Conservation (phyloP, 2,113 vertebrate genomes). For the Microcebus jonahi region DNA sequence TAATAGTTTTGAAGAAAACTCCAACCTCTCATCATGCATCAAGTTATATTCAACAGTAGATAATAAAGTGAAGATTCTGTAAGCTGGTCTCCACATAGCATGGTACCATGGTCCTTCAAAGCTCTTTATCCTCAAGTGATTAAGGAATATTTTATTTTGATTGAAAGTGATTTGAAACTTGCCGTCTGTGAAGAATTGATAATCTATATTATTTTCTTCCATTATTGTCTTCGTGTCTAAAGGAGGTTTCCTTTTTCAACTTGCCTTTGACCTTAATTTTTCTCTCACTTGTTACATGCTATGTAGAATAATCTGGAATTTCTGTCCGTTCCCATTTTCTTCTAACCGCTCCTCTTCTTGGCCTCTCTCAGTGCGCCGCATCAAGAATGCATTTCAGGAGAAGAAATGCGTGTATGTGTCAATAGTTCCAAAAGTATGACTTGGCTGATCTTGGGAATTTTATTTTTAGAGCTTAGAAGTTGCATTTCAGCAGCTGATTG, state of each 20-base stretch:
- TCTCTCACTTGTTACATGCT: neutral
- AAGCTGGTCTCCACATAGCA: neutral
- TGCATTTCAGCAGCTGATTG: constrained; percentile 33
- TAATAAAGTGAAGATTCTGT: neutral
- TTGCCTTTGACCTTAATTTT: neutral
- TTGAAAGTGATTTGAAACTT: constrained; percentile 24
- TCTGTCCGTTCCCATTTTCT: neutral
- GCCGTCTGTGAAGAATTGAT: neutral
- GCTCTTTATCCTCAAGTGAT: neutral
- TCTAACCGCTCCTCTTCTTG: neutral
- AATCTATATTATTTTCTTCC: neutral
- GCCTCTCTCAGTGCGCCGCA: neutral
- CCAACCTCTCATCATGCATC: neutral
- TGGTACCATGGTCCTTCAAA: neutral
- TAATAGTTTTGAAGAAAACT: neutral
- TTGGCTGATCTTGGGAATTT: constrained; percentile 4
- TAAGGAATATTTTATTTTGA: constrained; percentile 35
- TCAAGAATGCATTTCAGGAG: neutral
- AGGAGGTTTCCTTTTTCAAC: neutral
- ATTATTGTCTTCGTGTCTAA: neutral
- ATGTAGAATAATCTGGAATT: neutral
- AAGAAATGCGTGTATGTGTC: constrained; percentile 48
- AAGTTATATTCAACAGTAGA: neutral
- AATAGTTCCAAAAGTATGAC: constrained; percentile 28
- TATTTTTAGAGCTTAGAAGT: constrained; percentile 68